Evolutionary conservation across 2,113 vertebrate genomes (phyloP).

Genomic region (Bos indicus): DNA sequence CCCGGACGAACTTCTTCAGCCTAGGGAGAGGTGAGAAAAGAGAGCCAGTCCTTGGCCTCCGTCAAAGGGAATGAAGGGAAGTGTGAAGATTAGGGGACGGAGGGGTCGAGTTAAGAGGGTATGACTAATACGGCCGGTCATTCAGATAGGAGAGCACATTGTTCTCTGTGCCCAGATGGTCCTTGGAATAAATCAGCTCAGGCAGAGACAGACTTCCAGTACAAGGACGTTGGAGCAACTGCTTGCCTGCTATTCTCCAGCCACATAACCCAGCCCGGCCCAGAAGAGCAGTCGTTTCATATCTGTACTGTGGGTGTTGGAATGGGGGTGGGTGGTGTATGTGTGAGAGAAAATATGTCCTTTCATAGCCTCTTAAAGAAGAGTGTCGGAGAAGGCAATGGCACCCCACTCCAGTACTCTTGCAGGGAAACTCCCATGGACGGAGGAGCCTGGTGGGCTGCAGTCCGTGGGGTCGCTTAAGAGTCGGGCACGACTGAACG

Average conservation of each 20-base stretch:
- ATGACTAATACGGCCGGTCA: constrained; percentile 90
- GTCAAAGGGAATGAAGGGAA: constrained; percentile 72
- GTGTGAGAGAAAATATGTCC: not conserved
- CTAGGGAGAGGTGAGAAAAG: constrained; percentile 63
- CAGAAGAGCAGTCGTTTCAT: constrained; percentile 5
- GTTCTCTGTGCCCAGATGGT: constrained; percentile 86
- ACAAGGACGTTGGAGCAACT: not conserved
- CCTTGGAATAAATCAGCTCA: constrained; percentile 85
- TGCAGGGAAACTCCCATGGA: no score
- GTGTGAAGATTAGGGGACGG: constrained; percentile 79
- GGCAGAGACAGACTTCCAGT: constrained; percentile 38
- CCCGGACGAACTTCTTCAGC: constrained; percentile 41
- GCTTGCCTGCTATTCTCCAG: not conserved
- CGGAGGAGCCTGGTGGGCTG: no score
- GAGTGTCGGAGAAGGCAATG: no score
- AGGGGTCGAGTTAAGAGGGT: constrained; percentile 83
- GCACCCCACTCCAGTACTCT: no score
- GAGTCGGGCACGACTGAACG: no score
- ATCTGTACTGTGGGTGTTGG: not conserved
- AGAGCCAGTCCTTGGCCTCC: constrained; percentile 73
- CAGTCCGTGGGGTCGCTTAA: no score
- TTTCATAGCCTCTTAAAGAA: not conserved
- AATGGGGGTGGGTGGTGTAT: not conserved
- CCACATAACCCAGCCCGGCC: not conserved
- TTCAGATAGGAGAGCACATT: constrained; percentile 81